These are phyloP conservation scores for Pocillopora grandis DNA, from an alignment of 92 coral and sea anemone species.

Conservation along the genomic window DNA sequence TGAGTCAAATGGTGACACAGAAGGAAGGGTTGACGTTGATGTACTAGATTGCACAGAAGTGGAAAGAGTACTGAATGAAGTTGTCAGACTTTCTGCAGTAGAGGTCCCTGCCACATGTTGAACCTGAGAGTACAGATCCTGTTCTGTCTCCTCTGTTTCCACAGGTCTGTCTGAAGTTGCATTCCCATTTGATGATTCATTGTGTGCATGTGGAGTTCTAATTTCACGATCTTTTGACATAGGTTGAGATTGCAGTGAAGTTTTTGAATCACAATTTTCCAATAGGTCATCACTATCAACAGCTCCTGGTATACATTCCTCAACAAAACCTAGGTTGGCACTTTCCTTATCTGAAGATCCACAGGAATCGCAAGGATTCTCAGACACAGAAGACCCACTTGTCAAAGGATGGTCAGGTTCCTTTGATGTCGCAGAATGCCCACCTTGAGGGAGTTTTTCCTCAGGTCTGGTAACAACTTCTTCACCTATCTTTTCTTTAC, in stretches of 20 bases:
- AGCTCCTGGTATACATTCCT: slow-evolving; percentile 13
- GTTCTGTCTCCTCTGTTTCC: not conserved
- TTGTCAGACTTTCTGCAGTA: slow-evolving; percentile 28
- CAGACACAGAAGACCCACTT: not conserved
- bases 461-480: not conserved
- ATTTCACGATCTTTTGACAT: not conserved
- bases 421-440: not conserved
- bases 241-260: not conserved
- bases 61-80: slow-evolving; percentile 36
- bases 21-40: slow-evolving; percentile 31
- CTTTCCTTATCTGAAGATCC: slow-evolving; percentile 1
- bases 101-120: slow-evolving; percentile 11
- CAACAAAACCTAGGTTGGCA: not conserved
- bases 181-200: slow-evolving; percentile 1
- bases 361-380: not conserved
- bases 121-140: not conserved
- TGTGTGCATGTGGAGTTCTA: not conserved
- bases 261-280: not conserved
- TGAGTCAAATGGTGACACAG: slow-evolving; percentile 9
- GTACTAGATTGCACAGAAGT: slow-evolving; percentile 39
- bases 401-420: not conserved
- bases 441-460: slow-evolving; percentile 12
- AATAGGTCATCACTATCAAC: not conserved
- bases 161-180: not conserved
- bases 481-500: not conserved